These are phyloP conservation scores for Seira ritae DNA, from an alignment of 2,888 invertebrate genomes.

Conservation along the genomic window DNA sequence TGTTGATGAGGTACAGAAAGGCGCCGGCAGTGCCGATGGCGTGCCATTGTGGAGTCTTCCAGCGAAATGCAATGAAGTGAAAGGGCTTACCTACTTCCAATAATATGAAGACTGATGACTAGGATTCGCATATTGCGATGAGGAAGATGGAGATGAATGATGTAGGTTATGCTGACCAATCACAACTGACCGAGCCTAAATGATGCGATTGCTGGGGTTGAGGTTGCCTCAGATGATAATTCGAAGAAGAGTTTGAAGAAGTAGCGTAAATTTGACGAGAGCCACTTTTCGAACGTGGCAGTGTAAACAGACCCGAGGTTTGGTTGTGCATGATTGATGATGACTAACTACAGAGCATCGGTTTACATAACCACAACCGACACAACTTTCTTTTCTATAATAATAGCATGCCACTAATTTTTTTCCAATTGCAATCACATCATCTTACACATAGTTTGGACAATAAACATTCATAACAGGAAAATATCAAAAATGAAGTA, in stretches of 20 bases:
- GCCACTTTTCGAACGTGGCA: neutral
- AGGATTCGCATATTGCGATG: too few species aligned
- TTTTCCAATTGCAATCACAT: too few species aligned
- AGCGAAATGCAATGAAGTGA: neutral
- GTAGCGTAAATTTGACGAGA: neutral
- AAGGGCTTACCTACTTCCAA: slow-evolving; percentile 9
- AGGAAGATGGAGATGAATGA: neutral
- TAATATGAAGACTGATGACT: neutral
- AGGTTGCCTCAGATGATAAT: neutral
- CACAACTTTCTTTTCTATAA: neutral
- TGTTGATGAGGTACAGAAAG: neutral
- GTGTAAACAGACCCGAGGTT: neutral
- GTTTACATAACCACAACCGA: too few species aligned
- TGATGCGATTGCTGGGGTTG: neutral
- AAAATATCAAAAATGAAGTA: too few species aligned
- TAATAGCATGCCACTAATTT: too few species aligned
- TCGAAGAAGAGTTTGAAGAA: too few species aligned
- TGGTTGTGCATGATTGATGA: neutral
- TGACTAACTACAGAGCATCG: neutral
- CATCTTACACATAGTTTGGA: too few species aligned
- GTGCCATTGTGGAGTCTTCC: neutral
- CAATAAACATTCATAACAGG: too few species aligned
- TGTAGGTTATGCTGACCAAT: neutral
- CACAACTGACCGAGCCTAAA: neutral
- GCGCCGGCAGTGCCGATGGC: neutral